Percentiles rank a stretch among this genome's conserved stretches.
Evolutionary conservation across 2,797 vertebrate species (phyloP).

Genomic region (Bovichtus diacanthus): DNA sequence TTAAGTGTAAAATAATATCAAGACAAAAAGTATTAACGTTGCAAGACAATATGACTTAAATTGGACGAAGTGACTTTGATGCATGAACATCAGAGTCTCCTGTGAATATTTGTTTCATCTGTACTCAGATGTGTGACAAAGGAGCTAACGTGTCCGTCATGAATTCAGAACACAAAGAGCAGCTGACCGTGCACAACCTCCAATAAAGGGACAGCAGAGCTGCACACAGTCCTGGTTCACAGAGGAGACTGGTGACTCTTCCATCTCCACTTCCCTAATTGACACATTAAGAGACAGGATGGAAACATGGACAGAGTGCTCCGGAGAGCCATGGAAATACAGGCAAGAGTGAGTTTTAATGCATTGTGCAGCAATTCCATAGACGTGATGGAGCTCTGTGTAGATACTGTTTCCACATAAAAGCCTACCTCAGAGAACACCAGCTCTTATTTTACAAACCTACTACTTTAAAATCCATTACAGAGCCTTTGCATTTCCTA

Average conservation of each 20-base stretch:
- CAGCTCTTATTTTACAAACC: constrained; percentile 39
- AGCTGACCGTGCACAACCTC: not conserved
- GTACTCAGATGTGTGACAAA: not conserved
- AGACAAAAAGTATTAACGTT: not conserved
- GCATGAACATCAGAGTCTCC: not conserved
- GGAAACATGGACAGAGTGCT: constrained; percentile 40
- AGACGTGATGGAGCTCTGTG: constrained; percentile 28
- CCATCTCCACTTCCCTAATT: constrained; percentile 39
- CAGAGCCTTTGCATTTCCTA: constrained; percentile 33
- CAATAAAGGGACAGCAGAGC: not conserved
- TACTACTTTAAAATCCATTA: constrained; percentile 67
- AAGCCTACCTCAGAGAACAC: constrained; percentile 38
- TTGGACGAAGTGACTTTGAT: not conserved
- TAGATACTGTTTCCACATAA: constrained; percentile 45
- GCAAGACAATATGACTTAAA: not conserved
- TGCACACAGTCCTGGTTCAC: not conserved
- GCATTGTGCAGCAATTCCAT: constrained; percentile 41
- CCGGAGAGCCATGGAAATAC: constrained; percentile 30
- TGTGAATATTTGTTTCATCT: not conserved
- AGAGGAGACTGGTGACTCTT: constrained; percentile 10
- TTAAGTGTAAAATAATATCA: not conserved
- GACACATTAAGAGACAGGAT: constrained; percentile 50
- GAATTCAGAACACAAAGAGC: not conserved
- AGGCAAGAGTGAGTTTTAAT: constrained; percentile 57
- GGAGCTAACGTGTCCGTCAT: not conserved